Percentiles rank a stretch among this genome's conserved stretches.
Evolutionary conservation across 2,113 vertebrate genomes (phyloP).

Genomic region (Jacana jacana): DNA sequence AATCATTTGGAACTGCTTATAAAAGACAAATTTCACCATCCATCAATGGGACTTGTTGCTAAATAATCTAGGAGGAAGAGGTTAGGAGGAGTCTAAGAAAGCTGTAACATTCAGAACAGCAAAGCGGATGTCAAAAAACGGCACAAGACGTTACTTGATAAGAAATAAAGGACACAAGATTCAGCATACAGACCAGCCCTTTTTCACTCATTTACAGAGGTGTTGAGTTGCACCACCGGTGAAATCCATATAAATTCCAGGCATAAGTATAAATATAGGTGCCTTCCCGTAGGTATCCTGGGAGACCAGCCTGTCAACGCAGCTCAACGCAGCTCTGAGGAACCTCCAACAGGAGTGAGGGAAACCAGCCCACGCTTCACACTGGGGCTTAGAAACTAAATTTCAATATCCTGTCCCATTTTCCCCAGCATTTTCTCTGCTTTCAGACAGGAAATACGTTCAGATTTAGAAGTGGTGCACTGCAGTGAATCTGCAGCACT

Average conservation of each 20-base stretch:
- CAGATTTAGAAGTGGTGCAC: not conserved
- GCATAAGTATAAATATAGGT: not conserved
- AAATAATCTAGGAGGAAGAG: not conserved
- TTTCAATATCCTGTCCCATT: slow-evolving; percentile 13
- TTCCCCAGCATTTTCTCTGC: not conserved
- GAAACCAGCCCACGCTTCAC: not conserved
- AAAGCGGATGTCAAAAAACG: not conserved
- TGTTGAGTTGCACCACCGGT: not conserved
- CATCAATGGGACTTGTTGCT: not conserved
- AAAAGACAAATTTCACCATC: not conserved
- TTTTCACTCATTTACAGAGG: not conserved
- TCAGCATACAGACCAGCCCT: not conserved
- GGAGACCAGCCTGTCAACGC: not conserved
- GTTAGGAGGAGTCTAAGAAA: not conserved
- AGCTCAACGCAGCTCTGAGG: not conserved
- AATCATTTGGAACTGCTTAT: not conserved
- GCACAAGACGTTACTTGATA: not conserved
- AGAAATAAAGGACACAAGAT: not conserved
- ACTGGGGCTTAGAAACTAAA: not conserved
- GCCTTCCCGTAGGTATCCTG: not conserved
- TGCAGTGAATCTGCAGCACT: not conserved
- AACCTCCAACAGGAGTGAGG: not conserved
- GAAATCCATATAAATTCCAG: not conserved
- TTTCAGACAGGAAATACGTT: not conserved
- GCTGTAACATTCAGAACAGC: not conserved